Conservation (phyloP, 2,888 invertebrate species). For the Catocala fraxini region DNA sequence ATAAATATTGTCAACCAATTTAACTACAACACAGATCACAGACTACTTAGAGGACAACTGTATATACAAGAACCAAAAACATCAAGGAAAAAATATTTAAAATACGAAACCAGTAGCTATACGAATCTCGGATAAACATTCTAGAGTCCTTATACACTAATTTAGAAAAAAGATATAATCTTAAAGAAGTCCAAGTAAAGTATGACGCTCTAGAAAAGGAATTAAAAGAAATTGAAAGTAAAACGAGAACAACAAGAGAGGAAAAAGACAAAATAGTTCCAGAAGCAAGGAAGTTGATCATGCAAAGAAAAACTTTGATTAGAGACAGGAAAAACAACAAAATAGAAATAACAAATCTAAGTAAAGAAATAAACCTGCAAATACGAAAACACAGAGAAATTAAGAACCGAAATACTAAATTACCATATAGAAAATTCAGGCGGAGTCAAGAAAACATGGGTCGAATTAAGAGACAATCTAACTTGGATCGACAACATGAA, state of each 20-base stretch:
- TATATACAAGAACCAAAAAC: neutral
- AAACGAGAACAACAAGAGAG: no score
- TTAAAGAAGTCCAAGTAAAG: neutral
- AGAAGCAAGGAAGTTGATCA: no score
- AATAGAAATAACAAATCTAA: neutral
- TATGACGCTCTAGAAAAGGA: constrained; percentile 3
- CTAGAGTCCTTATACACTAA: neutral
- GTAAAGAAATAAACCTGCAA: constrained; percentile 5
- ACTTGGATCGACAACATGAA: neutral
- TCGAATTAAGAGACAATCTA: neutral
- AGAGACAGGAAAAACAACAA: constrained; percentile 9
- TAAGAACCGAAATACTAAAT: neutral
- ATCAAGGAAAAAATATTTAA: constrained; percentile 3
- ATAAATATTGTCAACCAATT: neutral
- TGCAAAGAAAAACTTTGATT: neutral
- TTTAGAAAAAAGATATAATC: neutral
- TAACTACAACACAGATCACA: constrained; percentile 13
- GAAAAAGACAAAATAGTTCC: no score
- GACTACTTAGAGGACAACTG: constrained; percentile 10
- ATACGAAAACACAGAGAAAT: neutral
- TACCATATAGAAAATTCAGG: neutral
- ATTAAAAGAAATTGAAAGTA: neutral
- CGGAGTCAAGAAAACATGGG: neutral
- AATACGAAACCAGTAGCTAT: neutral
- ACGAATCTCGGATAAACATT: neutral